Percentiles rank a stretch among this genome's conserved stretches.
phyloP scores from a whole-genome alignment of 2,888 invertebrate species.

The Microctonus hyperodae region DNA sequence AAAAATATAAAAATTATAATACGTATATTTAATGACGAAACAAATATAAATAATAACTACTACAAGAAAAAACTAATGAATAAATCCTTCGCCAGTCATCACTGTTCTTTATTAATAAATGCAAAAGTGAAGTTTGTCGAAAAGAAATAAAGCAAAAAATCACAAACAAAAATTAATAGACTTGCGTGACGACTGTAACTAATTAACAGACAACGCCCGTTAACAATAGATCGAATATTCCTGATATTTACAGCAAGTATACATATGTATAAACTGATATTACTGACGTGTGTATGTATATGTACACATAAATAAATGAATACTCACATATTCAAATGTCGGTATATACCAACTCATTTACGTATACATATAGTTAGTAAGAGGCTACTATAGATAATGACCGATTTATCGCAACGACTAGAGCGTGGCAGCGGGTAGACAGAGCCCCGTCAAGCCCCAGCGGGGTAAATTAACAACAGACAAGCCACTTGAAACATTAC shows the following conservation, averaged over 20 bases:
- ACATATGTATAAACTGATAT: constrained; percentile 27
- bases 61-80: background rate
- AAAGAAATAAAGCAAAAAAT: background rate
- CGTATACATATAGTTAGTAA: constrained; percentile 6
- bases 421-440: constrained; percentile 55
- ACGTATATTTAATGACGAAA: too few species aligned
- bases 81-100: too few species aligned
- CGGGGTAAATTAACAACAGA: constrained; percentile 61
- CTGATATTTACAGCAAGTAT: constrained; percentile 24
- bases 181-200: constrained; percentile 23
- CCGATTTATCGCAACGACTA: constrained; percentile 58
- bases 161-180: background rate
- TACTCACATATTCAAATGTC: background rate
- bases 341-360: too few species aligned
- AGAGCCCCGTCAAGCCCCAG: constrained; percentile 56
- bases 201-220: constrained; percentile 31
- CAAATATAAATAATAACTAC: too few species aligned
- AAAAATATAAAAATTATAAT: too few species aligned
- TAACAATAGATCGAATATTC: constrained; percentile 32
- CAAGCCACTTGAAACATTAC: constrained; percentile 62
- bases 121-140: too few species aligned
- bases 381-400: constrained; percentile 48
- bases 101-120: too few species aligned
- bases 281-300: constrained; percentile 20
- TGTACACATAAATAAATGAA: background rate